These are phyloP conservation scores for Ruditapes philippinarum DNA, from an alignment of 1,140 invertebrate species.

Conservation along the genomic window DNA sequence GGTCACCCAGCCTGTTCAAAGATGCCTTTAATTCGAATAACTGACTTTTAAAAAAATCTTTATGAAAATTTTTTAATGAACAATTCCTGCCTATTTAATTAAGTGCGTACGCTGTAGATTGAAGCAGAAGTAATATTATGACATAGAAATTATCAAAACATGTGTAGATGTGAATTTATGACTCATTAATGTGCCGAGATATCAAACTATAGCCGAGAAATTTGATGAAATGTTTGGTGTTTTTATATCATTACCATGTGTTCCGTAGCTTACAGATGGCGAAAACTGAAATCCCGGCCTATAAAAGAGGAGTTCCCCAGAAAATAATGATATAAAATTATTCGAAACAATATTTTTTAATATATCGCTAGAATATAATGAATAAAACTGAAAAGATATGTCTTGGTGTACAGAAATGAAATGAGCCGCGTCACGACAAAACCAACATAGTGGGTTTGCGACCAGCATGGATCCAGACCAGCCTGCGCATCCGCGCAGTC, in stretches of 20 bases:
- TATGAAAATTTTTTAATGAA: constrained; percentile 13
- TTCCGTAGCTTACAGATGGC: constrained; percentile 1
- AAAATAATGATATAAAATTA: constrained; percentile 25
- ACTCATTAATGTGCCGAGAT: constrained; percentile 19
- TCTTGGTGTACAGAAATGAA: neutral
- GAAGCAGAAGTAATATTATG: neutral
- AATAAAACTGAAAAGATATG: neutral
- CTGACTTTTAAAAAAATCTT: neutral
- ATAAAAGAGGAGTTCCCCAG: neutral
- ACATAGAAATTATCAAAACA: constrained; percentile 26
- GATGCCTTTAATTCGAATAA: neutral
- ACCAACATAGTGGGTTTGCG: too few relatives aligned
- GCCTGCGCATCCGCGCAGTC: too few relatives aligned
- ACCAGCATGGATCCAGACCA: too few relatives aligned
- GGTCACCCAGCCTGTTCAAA: neutral
- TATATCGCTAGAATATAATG: neutral
- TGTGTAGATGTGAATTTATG: neutral
- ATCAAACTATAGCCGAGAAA: constrained; percentile 29
- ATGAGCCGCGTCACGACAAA: too few relatives aligned
- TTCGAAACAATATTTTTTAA: constrained; percentile 13
- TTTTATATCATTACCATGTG: constrained; percentile 18
- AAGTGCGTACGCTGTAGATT: neutral
- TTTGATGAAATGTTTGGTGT: constrained; percentile 13
- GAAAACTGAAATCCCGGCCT: neutral
- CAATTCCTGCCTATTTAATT: neutral